Base-by-base conservation (phyloP, 2,888 invertebrate genomes). In the Coremacera marginata region DNA sequence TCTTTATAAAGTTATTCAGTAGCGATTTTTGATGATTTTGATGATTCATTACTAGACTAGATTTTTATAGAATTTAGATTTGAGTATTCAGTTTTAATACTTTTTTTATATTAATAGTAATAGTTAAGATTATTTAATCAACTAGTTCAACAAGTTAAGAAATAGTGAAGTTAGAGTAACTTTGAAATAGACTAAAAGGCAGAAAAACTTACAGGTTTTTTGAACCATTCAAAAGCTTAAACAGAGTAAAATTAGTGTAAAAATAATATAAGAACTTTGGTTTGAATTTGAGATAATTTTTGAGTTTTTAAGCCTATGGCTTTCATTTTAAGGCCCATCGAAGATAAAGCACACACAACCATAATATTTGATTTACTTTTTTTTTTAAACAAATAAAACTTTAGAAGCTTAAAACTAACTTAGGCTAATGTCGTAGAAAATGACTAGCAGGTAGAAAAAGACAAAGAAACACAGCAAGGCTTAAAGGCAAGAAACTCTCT, bases 341-440 rank as follows among this genome's bases (percentile, higher is more conserved):
- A 79, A 76, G 72, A 78, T 81, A 81, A 81, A 80, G 80, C 82
- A 84, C 85, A 85, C 83, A 85, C 86, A 85, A 85, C 86, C 86
- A 81, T 86, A 82, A 79, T 82, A 82, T 22, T 67, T 22, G 37
- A 78, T 77, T 79, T 27, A 5, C 5, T n/a, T 60, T 25, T 27
- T 14, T n/a, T n/a, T 60, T 25, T 14, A 19, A 37, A 37, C n/a
- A 34, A 67, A 67, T 37, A 65, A 22, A 67, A 27, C 27, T 60
- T 9, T 60, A 16, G 25, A 83, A 84, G 79, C 34, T 16, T 19
- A 8, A n/a, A 34, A 63, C 31, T 71, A 68, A 16, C 37, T 77
- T 77, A 72, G 22, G 22, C 65, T 67, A 63, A 55, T 16, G 52
- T 19, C 49, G 51, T 52, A 62, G 9, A 31, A 16, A 49, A 25